Conservation (phyloP, 2,888 invertebrate species). For the Tetragonula carbonaria region DNA sequence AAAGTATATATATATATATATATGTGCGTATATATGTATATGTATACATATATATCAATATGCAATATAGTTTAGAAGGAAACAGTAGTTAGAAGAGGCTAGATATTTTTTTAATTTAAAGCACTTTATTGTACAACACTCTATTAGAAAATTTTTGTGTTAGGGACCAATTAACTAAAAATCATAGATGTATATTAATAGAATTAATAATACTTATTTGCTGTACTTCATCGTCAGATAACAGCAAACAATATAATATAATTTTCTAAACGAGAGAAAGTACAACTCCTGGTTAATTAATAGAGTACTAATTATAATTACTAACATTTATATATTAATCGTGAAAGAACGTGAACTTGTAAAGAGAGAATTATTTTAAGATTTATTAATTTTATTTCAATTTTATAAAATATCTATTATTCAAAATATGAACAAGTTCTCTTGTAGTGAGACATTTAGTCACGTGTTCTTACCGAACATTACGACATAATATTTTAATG, state of each 20-base stretch:
- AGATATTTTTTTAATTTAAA: conserved; percentile 80
- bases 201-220: conserved; percentile 57
- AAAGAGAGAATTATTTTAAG: conserved; percentile 58
- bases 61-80: conserved; percentile 79
- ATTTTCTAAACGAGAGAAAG: conserved; percentile 61
- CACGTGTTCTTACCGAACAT: conserved; percentile 56
- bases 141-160: conserved; percentile 66
- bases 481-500: conserved; percentile 69
- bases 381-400: conserved; percentile 57
- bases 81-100: conserved; percentile 82
- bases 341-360: conserved; percentile 49
- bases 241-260: conserved; percentile 50
- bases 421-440: conserved; percentile 41
- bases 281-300: conserved; percentile 67
- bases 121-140: conserved; percentile 81
- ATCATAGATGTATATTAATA: conserved; percentile 58
- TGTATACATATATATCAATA: conserved; percentile 63
- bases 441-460: conserved; percentile 56
- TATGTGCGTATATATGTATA: background rate
- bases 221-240: conserved; percentile 35
- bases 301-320: conserved; percentile 56
- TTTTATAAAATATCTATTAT: conserved; percentile 53
- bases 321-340: conserved; percentile 60
- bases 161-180: conserved; percentile 73
- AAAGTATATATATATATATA: background rate